Percentiles rank a stretch among this genome's conserved stretches.
phyloP scores from a whole-genome alignment of 2,888 invertebrate genomes.

The Ischnus inquisitorius region DNA sequence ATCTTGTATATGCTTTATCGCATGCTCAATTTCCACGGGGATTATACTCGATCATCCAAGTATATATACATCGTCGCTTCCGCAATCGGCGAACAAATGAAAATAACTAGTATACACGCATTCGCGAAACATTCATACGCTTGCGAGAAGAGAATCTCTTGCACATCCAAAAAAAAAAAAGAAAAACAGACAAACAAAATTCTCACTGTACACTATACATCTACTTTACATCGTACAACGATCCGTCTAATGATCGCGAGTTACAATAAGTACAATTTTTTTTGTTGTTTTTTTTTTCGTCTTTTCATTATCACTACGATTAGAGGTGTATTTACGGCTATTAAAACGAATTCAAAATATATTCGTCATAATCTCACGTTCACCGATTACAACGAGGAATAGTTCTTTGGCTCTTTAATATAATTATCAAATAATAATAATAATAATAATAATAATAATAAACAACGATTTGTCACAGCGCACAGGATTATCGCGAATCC shows the following conservation, averaged over 20 bases:
- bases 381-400: conserved; percentile 46
- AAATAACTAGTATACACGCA: conserved; percentile 32
- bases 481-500: conserved; percentile 41
- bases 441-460: conserved; percentile 48
- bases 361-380: conserved; percentile 30
- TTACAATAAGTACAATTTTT: conserved; percentile 23
- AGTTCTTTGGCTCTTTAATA: conserved; percentile 66
- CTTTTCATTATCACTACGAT: conserved; percentile 6
- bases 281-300: conserved; percentile 17
- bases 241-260: conserved; percentile 32
- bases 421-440: conserved; percentile 36
- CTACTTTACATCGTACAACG: conserved; percentile 60
- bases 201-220: conserved; percentile 68
- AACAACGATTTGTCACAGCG: conserved; percentile 52
- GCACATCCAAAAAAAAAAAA: neutral
- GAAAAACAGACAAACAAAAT: neutral
- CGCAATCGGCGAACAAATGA: conserved; percentile 44
- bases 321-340: conserved; percentile 53
- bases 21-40: too few species aligned
- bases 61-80: conserved; percentile 55
- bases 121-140: conserved; percentile 16
- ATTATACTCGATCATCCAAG: conserved; percentile 47
- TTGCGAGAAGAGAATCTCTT: neutral
- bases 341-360: conserved; percentile 60
- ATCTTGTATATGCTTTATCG: too few species aligned